Evolutionary conservation across 2,797 vertebrate genomes (phyloP).

Genomic region (Pterois miles): DNA sequence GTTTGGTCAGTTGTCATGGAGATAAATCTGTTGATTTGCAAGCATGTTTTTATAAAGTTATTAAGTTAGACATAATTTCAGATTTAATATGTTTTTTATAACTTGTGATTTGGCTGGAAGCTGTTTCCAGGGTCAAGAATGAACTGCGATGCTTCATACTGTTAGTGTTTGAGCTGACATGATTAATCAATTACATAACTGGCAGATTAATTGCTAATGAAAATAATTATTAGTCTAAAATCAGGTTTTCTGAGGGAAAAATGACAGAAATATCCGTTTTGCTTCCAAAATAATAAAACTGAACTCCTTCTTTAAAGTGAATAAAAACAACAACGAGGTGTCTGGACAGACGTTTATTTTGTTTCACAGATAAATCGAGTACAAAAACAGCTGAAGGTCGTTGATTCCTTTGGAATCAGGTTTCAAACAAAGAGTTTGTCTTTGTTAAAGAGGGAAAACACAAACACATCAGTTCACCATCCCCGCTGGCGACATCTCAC

Average conservation of each 20-base stretch:
- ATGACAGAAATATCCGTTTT: neutral
- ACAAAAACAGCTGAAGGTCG: slow-evolving; percentile 18
- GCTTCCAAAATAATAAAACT: neutral
- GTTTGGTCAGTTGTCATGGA: neutral
- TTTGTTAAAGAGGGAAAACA: slow-evolving; percentile 13
- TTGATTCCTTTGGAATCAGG: slow-evolving; percentile 61
- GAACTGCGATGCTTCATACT: no score
- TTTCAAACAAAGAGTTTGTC: slow-evolving; percentile 37
- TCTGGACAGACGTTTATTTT: neutral
- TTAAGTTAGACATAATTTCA: neutral
- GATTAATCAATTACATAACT: no score
- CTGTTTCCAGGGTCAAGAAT: no score
- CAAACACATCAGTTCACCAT: neutral
- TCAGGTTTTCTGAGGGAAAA: neutral
- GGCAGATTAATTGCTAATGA: neutral
- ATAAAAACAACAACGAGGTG: neutral
- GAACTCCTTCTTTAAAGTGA: neutral
- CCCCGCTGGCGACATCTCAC: slow-evolving; percentile 8
- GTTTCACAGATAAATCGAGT: neutral
- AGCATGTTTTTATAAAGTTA: no score
- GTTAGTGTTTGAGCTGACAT: no score
- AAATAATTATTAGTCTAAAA: neutral
- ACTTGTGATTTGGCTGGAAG: no score
- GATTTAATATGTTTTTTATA: neutral
- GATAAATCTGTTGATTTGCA: neutral